Evolutionary conservation across 1,140 invertebrate genomes (phyloP), one percentile per base, ranked within the genome.

Genomic region (Macrobrachium nipponense): DNA sequence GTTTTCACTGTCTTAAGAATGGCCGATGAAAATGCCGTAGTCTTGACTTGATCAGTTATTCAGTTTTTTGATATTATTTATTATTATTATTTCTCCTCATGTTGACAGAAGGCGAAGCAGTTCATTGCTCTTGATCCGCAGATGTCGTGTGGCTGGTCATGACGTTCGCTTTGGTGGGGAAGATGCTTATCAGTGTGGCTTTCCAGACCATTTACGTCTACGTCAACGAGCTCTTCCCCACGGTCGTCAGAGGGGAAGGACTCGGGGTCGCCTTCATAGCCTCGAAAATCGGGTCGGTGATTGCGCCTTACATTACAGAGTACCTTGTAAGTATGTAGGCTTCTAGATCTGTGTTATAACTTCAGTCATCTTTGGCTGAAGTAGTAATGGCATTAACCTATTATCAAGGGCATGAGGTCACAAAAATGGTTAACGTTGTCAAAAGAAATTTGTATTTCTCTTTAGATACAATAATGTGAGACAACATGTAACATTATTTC

Each of bases 181-280:
- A 81, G 64, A 18, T 81, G 64, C 6, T 12, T 43, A 59, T 18
- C 12, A 59, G 36, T 5, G 5, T 15, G 5, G 80, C 80, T 6
- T 81, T 81, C 66, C 51, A 59, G 20, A 23, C 58, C 43, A 20
- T 81, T 43, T 81, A 70, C 89, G 92, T 97, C 61, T 96, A 95
- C 90, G 94, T 96, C 5, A 94, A 94, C 5, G 96, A 97, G 91
- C 94, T 96, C 89, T 96, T 95, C 89, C 96, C 96, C 1, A 97
- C 96, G 0, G 94, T 95, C 10, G 94, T 97, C 62, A 92, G 96
- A 82, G 96, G 95, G 89, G 95, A 96, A 0, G 96, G 94, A 0
- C 92, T 98, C 80, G 97, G 97, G 1, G 91, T 94, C 2, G 93
- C 94, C 68, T 96, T 95, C 0, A 95, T 94, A 86, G 94, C 93